A percentile compares a stretch with the other conserved stretches of the same genome.
Evolutionary conservation across 2,888 invertebrate genomes (phyloP).

Genomic region (Melanophora roralis): DNA sequence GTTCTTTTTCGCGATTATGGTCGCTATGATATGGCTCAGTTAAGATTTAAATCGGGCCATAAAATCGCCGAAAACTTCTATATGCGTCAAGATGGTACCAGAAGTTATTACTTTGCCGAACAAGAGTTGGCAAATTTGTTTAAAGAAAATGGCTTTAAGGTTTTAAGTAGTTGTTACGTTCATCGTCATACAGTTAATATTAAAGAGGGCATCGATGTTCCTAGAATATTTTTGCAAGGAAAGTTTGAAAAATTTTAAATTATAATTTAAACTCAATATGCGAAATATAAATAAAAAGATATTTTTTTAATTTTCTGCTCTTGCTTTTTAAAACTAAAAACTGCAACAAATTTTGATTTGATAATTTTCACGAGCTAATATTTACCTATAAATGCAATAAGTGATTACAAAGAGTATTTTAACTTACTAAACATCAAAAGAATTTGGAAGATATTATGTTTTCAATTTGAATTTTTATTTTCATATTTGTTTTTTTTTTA

Average conservation of each 20-base stretch:
- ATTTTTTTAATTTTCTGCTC: too few species aligned
- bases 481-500: too few species aligned
- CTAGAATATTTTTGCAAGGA: conserved; percentile 94
- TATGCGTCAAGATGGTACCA: conserved; percentile 97
- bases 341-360: too few species aligned
- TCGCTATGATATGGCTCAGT: conserved; percentile 95
- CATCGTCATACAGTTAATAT: conserved; percentile 93
- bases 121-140: conserved; percentile 85
- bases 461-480: too few species aligned
- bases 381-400: too few species aligned
- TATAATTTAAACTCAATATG: not conserved
- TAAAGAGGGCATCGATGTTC: conserved; percentile 94
- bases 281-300: too few species aligned
- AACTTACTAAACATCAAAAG: too few species aligned
- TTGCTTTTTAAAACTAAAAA: too few species aligned
- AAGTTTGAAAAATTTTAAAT: conserved; percentile 82
- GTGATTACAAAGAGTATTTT: too few species aligned
- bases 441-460: too few species aligned
- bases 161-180: conserved; percentile 85
- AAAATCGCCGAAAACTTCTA: conserved; percentile 96
- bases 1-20: conserved; percentile 96
- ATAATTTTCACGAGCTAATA: too few species aligned
- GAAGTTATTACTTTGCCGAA: conserved; percentile 89
- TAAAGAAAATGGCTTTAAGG: conserved; percentile 83
- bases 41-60: conserved; percentile 94